A percentile compares a stretch with the other conserved stretches of the same genome.
These are phyloP conservation scores for Leptinotarsa texana DNA, from an alignment of 1,140 invertebrate species.

Conservation along the genomic window DNA sequence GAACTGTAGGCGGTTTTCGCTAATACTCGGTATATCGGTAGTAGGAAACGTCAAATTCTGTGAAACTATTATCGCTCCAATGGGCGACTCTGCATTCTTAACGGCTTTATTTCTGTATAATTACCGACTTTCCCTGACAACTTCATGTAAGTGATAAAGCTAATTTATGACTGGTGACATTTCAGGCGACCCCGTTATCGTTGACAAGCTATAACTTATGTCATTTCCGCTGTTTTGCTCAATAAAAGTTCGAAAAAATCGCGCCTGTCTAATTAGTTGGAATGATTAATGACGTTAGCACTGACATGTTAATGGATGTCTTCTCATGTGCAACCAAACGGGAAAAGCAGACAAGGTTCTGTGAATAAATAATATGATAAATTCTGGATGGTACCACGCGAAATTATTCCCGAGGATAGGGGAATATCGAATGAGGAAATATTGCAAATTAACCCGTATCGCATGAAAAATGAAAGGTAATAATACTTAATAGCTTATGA, in stretches of 20 bases:
- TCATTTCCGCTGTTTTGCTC: constrained; percentile 40
- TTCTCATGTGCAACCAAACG: constrained; percentile 28
- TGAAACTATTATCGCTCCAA: constrained; percentile 1
- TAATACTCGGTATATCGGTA: no score
- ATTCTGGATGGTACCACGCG: background rate
- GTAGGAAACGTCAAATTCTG: no score
- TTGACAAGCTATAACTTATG: constrained; percentile 39
- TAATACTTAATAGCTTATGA: background rate
- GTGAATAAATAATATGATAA: constrained; percentile 15
- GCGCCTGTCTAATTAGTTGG: constrained; percentile 37
- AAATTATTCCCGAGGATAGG: background rate
- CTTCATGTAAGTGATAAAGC: constrained; percentile 39
- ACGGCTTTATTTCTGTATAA: constrained; percentile 36
- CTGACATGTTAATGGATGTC: constrained; percentile 29
- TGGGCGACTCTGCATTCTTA: background rate
- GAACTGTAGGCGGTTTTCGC: no score
- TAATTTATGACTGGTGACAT: constrained; percentile 44
- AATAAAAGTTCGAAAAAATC: constrained; percentile 39
- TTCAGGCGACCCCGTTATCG: constrained; percentile 42
- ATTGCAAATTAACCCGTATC: background rate
- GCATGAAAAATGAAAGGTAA: background rate
- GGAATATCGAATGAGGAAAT: background rate
- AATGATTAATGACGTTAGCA: constrained; percentile 34
- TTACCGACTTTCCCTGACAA: constrained; percentile 44
- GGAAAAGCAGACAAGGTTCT: constrained; percentile 23